These are phyloP conservation scores for Euzetes globulus DNA, from an alignment of 2,888 invertebrate species.

Conservation along the genomic window DNA sequence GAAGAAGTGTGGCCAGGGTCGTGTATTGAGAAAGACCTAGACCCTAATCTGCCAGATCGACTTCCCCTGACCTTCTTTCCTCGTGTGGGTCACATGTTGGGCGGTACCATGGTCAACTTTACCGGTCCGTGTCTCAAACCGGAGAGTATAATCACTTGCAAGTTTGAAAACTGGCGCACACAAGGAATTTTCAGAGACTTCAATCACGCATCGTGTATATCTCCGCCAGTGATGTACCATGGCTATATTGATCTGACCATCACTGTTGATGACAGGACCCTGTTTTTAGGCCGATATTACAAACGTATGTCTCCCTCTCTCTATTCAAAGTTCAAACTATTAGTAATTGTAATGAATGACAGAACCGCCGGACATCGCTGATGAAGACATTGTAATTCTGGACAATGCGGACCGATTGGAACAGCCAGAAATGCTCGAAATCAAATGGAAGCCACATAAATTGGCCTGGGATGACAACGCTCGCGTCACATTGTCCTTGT, in stretches of 20 bases:
- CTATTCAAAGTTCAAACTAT: no score
- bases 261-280: slow-evolving; percentile 68
- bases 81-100: slow-evolving; percentile 93
- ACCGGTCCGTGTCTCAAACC: slow-evolving; percentile 87
- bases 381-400: slow-evolving; percentile 74
- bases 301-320: slow-evolving; percentile 60
- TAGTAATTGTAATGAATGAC: slow-evolving; percentile 38
- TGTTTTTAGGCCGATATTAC: slow-evolving; percentile 83
- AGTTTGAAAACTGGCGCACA: slow-evolving; percentile 45
- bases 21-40: slow-evolving; percentile 54
- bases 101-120: slow-evolving; percentile 90
- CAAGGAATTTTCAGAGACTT: slow-evolving; percentile 49
- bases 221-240: slow-evolving; percentile 75
- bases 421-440: slow-evolving; percentile 64
- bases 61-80: slow-evolving; percentile 80
- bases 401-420: slow-evolving; percentile 62
- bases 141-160: slow-evolving; percentile 60
- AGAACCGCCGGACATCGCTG: slow-evolving; percentile 82
- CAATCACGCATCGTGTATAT: slow-evolving; percentile 80
- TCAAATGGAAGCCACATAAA: slow-evolving; percentile 76
- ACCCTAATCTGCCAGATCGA: slow-evolving; percentile 42
- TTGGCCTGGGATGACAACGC: slow-evolving; percentile 61
- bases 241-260: slow-evolving; percentile 81
- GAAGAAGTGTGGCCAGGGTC: slow-evolving; percentile 87
- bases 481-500: slow-evolving; percentile 65